Evolutionary conservation across 2,113 vertebrate genomes (phyloP).

Genomic region (Vulpes vulpes): DNA sequence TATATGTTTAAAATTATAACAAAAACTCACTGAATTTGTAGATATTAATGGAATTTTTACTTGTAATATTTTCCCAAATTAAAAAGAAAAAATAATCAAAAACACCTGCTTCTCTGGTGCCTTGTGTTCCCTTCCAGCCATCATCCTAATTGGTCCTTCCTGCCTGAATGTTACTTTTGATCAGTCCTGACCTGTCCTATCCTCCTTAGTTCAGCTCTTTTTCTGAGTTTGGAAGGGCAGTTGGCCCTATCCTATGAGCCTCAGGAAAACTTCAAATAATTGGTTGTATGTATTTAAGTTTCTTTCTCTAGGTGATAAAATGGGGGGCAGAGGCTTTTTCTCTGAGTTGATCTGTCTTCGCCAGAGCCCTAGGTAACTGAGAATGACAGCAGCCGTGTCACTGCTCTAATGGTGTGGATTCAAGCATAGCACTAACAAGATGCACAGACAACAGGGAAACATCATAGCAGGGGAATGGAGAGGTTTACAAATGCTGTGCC

Average conservation of each 20-base stretch:
- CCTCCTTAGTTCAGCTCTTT: not conserved
- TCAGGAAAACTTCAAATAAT: slow-evolving; percentile 52
- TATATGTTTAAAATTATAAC: not conserved
- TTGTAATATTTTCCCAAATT: slow-evolving; percentile 1
- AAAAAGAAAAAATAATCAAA: not conserved
- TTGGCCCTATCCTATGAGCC: not conserved
- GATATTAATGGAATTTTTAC: not conserved
- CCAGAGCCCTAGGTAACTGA: not conserved
- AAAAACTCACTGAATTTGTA: not conserved
- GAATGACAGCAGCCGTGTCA: not conserved
- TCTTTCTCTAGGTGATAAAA: slow-evolving; percentile 49
- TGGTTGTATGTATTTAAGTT: not conserved
- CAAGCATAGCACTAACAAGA: slow-evolving; percentile 34
- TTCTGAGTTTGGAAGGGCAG: not conserved
- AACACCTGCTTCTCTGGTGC: not conserved
- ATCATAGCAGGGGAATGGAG: not conserved
- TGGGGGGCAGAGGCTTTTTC: not conserved
- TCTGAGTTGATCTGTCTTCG: not conserved
- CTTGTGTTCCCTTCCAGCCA: not conserved
- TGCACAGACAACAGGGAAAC: not conserved
- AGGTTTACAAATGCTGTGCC: not conserved
- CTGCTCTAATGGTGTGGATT: not conserved
- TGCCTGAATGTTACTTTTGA: slow-evolving; percentile 35
- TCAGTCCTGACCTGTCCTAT: not conserved
- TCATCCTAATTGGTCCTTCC: not conserved